Conservation (phyloP, 2,113 vertebrate genomes). For the Promerops cafer region DNA sequence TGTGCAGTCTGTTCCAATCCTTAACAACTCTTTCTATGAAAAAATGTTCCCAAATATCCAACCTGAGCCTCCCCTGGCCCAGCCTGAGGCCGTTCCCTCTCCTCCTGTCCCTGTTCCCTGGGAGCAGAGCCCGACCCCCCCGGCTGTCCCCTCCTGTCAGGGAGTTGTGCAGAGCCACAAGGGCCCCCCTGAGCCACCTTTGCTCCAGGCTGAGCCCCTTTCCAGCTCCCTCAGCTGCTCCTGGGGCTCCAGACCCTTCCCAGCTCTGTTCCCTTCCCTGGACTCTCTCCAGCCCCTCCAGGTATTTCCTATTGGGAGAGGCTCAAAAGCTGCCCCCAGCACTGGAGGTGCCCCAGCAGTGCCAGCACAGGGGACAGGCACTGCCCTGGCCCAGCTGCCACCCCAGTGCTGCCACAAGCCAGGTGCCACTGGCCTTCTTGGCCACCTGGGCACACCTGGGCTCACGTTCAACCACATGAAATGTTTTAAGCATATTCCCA, state of each 20-base stretch:
- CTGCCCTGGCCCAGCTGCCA: neutral
- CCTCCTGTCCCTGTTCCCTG: neutral
- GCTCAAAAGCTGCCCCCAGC: neutral
- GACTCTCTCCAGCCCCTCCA: neutral
- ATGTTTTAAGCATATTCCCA: neutral
- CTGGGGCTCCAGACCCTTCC: neutral
- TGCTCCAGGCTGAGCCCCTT: neutral
- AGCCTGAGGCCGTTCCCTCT: rapidly evolving
- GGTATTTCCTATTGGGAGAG: neutral
- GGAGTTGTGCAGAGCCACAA: neutral
- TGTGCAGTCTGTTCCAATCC: neutral
- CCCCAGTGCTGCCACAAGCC: neutral
- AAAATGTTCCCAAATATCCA: neutral
- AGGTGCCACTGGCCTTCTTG: too few species aligned
- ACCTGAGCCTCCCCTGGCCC: rapidly evolving
- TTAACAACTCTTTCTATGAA: neutral
- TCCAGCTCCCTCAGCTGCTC: neutral
- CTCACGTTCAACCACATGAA: neutral
- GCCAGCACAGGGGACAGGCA: neutral
- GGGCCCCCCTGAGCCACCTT: neutral
- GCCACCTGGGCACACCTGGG: neutral
- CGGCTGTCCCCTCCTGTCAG: neutral
- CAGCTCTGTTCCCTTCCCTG: neutral
- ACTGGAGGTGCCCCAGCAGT: neutral
- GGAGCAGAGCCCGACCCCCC: neutral